Evolutionary conservation across 2,797 vertebrate species (phyloP).

Genomic region (Sparidentex hasta): DNA sequence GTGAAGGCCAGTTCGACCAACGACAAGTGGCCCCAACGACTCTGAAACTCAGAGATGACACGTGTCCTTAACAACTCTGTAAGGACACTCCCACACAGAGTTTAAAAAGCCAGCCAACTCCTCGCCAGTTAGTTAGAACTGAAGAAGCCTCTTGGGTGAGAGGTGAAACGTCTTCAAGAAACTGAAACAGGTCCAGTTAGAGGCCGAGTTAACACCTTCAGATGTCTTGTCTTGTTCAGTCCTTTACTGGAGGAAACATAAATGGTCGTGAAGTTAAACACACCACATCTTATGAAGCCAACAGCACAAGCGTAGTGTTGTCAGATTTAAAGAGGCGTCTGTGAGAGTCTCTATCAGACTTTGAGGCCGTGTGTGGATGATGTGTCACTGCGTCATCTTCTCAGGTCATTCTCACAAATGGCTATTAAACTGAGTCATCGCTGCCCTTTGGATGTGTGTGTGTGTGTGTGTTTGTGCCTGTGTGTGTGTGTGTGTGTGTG

Average conservation of each 20-base stretch:
- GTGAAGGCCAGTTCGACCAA: too few relatives aligned
- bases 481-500: not conserved
- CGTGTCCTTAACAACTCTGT: too few relatives aligned
- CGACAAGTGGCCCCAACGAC: too few relatives aligned
- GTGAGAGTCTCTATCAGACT: conserved; percentile 28
- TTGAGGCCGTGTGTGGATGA: conserved; percentile 39
- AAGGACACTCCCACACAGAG: too few relatives aligned
- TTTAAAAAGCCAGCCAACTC: too few relatives aligned
- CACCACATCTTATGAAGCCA: too few relatives aligned
- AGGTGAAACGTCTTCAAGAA: too few relatives aligned
- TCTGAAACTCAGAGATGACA: too few relatives aligned
- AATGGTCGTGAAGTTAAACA: not conserved
- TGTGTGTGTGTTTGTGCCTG: conserved; percentile 12
- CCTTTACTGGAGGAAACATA: not conserved
- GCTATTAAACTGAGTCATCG: conserved; percentile 55
- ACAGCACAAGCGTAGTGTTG: not conserved
- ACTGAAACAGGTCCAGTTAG: too few relatives aligned
- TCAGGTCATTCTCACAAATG: conserved; percentile 48
- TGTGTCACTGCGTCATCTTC: conserved; percentile 37
- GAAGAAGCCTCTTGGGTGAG: too few relatives aligned
- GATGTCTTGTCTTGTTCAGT: not conserved
- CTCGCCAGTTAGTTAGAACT: too few relatives aligned
- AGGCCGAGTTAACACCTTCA: not conserved
- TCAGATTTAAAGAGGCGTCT: conserved; percentile 24
- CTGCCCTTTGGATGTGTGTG: conserved; percentile 32